A percentile compares a stretch with the other conserved stretches of the same genome.
Evolutionary conservation across 2,888 invertebrate genomes (phyloP).

Genomic region (Gnatocerus cornutus): DNA sequence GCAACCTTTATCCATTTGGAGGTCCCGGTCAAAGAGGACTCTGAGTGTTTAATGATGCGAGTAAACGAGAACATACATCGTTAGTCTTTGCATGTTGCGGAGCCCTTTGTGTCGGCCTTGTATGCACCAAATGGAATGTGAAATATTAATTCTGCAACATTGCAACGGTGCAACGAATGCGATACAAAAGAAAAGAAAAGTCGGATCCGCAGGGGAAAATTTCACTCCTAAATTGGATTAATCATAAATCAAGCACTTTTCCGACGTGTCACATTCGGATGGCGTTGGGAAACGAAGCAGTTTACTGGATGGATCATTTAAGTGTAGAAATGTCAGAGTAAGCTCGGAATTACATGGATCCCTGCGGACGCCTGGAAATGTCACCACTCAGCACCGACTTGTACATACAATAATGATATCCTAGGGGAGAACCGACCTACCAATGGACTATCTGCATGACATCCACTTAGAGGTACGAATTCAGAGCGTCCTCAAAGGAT

Average conservation of each 20-base stretch:
- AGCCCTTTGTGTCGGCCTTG: constrained; percentile 39
- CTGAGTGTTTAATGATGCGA: constrained; percentile 63
- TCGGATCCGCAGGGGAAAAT: neutral
- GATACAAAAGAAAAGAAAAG: constrained; percentile 9
- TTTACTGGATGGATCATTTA: constrained; percentile 66
- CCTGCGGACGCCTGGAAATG: constrained; percentile 68
- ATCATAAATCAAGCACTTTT: constrained; percentile 56
- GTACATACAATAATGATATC: constrained; percentile 70
- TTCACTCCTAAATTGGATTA: constrained; percentile 45
- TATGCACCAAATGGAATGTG: constrained; percentile 39
- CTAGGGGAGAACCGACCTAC: constrained; percentile 59
- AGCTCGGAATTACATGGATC: constrained; percentile 69
- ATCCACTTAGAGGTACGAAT: constrained; percentile 16
- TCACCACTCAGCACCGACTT: constrained; percentile 70
- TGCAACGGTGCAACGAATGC: constrained; percentile 10
- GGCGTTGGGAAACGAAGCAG: constrained; percentile 54
- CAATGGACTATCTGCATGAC: constrained; percentile 46
- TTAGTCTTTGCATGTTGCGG: constrained; percentile 50
- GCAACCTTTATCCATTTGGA: constrained; percentile 47
- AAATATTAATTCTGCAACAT: constrained; percentile 32
- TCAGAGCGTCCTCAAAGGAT: constrained; percentile 1
- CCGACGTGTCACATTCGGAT: constrained; percentile 53
- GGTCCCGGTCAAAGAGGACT: constrained; percentile 57
- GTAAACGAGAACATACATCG: constrained; percentile 61
- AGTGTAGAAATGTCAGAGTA: constrained; percentile 69